Base-by-base conservation (phyloP, 2,113 vertebrate genomes). In the Dolichotis patagonum region DNA sequence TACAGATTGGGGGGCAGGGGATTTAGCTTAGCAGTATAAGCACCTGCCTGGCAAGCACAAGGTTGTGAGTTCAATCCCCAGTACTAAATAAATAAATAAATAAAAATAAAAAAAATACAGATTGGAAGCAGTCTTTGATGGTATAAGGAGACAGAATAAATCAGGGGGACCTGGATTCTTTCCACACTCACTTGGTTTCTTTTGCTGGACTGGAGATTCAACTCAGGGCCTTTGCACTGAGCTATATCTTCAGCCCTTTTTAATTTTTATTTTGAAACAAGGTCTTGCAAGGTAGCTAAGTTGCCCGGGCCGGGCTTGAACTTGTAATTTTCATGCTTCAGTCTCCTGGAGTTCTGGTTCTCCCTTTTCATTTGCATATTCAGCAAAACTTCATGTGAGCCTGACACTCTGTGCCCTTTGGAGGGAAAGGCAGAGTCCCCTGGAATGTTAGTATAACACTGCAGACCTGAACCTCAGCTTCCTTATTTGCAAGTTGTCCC, bases 111-210 rank as follows among this genome's bases (percentile, higher is more conserved):
- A n/a, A n/a, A 95, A 65, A 56, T 32, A 85, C 26, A 71, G 35
- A 85, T 54, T 46, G 77, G 88, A 87, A 69, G 60, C 67, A 41
- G 56, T 20, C 62, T 73, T 86, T 92, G 77, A 81, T 80, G 91
- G 56, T 17, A 22, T 73, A 32, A 56, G 38, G 91, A 92, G 73
- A 69, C 46, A 30, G 73, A 41, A 60, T 49, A 49, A 54, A 52
- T 63, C 83, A 28, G 38, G 43, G 52, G n/a, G 41, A 46, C 65
- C 65, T 0, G 8, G 46, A 65, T 49, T 67, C 54, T 73, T 30
- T 78, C 35, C 12, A 85, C 49, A 46, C 16, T 24, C 38, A 24
- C 11, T 26, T 11, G 5, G 26, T 82, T 32, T 35, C 20, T 54
- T 43, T 32, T 65, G 2, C 41, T 46, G 22, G 43, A 77, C 73